Conservation (phyloP, 2,113 vertebrate species). For the Sapajus apella region DNA sequence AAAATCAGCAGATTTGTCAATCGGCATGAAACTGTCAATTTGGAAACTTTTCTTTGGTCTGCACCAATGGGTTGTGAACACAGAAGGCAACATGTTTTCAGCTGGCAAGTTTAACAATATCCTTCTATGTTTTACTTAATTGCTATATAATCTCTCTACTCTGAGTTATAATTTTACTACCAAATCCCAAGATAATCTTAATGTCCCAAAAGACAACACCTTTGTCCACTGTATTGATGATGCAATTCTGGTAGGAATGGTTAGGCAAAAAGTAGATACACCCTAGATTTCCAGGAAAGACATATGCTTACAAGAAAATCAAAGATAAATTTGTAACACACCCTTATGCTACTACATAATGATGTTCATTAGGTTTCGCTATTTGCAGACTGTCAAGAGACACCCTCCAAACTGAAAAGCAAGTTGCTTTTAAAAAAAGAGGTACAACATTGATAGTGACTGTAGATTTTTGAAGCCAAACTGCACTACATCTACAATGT, state of each 20-base stretch:
- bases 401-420: neutral
- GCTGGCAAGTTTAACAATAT: neutral
- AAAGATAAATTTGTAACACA: neutral
- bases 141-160: neutral
- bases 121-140: neutral
- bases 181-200: neutral
- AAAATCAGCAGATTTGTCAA: neutral
- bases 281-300: neutral
- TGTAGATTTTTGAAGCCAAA: neutral
- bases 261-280: neutral
- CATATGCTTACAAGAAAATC: neutral
- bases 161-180: neutral
- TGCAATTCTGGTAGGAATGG: neutral
- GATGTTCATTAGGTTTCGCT: neutral
- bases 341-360: neutral
- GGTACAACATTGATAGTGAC: neutral
- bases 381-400: neutral
- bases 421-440: neutral
- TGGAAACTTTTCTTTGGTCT: neutral
- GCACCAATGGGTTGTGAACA: neutral
- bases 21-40: neutral
- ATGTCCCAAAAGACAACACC: accelerated
- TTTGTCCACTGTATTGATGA: neutral
- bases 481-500: neutral
- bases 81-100: neutral